Percentiles rank a stretch among this genome's conserved stretches.
These are phyloP conservation scores for Agapornis roseicollis DNA, from an alignment of 2,113 vertebrate genomes.

Conservation along the genomic window DNA sequence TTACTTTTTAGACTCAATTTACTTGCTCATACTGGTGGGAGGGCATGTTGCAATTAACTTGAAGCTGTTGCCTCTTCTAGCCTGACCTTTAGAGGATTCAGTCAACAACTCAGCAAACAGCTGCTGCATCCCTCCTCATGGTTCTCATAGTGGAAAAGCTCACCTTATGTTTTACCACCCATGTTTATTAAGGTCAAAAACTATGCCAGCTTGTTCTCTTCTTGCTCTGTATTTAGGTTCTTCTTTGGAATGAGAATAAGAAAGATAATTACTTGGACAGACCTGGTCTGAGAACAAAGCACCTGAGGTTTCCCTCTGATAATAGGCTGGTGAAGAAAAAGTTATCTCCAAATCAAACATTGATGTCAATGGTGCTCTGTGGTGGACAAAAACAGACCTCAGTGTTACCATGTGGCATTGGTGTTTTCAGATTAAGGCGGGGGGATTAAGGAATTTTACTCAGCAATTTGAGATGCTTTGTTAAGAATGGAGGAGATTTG, in stretches of 20 bases:
- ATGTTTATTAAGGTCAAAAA: neutral
- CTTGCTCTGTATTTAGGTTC: neutral
- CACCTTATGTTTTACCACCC: neutral
- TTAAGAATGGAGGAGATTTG: constrained; percentile 79
- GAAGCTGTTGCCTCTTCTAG: neutral
- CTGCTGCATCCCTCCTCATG: neutral
- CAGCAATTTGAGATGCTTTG: constrained; percentile 86
- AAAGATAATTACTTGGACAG: neutral
- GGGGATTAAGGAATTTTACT: constrained; percentile 84
- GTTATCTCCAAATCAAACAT: neutral
- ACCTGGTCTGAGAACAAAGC: neutral
- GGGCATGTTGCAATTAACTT: neutral
- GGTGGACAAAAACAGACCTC: constrained; percentile 56
- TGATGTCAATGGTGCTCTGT: neutral
- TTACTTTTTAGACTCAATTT: neutral
- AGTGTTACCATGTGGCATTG: constrained; percentile 45
- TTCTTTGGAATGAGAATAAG: neutral
- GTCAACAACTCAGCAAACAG: neutral
- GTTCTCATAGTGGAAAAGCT: neutral
- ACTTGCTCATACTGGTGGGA: neutral
- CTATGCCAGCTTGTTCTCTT: neutral
- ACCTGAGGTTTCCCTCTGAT: constrained; percentile 40
- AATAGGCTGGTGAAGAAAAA: constrained; percentile 9
- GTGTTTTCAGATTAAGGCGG: constrained; percentile 80
- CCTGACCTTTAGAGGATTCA: neutral